Conservation (phyloP, 2,113 vertebrate genomes). For the Ophiodon elongatus region DNA sequence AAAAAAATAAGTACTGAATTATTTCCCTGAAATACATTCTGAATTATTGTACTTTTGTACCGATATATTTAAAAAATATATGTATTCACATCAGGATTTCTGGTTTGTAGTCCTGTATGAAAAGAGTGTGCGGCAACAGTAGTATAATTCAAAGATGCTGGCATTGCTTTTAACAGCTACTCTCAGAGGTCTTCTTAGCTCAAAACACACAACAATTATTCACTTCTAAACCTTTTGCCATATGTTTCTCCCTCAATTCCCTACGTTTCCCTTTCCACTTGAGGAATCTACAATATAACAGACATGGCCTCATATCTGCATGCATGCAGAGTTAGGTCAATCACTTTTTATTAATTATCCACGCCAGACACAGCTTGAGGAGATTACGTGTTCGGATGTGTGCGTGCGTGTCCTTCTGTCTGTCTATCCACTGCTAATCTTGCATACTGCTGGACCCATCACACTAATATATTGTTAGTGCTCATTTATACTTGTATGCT, state of each 20-base stretch:
- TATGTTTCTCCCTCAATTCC: slow-evolving; percentile 48
- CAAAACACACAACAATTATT: slow-evolving; percentile 50
- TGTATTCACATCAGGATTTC: slow-evolving; percentile 19
- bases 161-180: slow-evolving; percentile 33
- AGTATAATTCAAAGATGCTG: slow-evolving; percentile 55
- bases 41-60: too few relatives aligned
- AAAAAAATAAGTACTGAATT: too few relatives aligned
- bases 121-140: slow-evolving; percentile 31
- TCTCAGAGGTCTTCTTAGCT: slow-evolving; percentile 44
- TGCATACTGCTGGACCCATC: not conserved
- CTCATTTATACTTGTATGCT: not conserved
- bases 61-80: not conserved
- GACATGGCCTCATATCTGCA: slow-evolving; percentile 1
- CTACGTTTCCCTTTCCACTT: slow-evolving; percentile 17
- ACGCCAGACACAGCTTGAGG: not conserved
- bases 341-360: slow-evolving; percentile 2
- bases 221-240: slow-evolving; percentile 54
- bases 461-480: not conserved
- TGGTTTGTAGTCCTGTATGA: slow-evolving; percentile 17
- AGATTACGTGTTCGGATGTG: not conserved
- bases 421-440: not conserved
- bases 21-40: too few relatives aligned
- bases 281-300: slow-evolving; percentile 31
- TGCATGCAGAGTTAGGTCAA: not conserved
- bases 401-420: not conserved